Evolutionary conservation across 2,797 vertebrate genomes (phyloP), one percentile per base, ranked within the genome.

Genomic region (Acropternis orthonyx): DNA sequence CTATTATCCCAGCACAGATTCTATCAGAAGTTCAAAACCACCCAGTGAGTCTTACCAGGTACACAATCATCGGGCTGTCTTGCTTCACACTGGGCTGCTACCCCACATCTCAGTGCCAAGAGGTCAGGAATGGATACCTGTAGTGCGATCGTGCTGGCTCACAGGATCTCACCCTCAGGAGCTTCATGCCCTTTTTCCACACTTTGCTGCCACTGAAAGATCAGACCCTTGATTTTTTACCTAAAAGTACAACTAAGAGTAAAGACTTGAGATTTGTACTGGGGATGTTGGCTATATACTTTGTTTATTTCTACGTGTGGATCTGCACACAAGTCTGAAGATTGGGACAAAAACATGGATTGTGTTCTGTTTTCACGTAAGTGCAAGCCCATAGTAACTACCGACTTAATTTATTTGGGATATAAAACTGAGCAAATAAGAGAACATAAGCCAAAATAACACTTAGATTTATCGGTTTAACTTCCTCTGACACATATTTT

Each of bases 91-190:
- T 2, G 13, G 55, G 30, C 39, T 59, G 44, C 30, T 12, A 8
- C n/a, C 7, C 68, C 39, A 39, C 22, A 48, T 21, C 44, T 37
- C 5, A 0, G 18, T 21, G 52, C 36, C 15, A 11, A 20, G 23
- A 39, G 12, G 8, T 14, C 8, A 39, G 12, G 7, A 27, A 23
- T 1, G 26, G 41, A 46, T 4, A 30, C 4, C 32, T 26, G 3
- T 4, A 37, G 19, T 0, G 5, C 0, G 0, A 2, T 26, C 8
- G 1, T 1, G 8, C 24, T 8, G 14, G n/a, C 39, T 46, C 56
- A 32, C 32, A n/a, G 44, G 7, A 84, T 34, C 32, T 0, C 1
- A 16, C n/a, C 54, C 6, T 9, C 2, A 22, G 41, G 26, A 79
- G 41, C 23, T 34, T n/a, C 20, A 2, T 74, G 34, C 10, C n/a